Evolutionary conservation across 1,140 invertebrate species (phyloP).

Genomic region (Drosophila yakuba): DNA sequence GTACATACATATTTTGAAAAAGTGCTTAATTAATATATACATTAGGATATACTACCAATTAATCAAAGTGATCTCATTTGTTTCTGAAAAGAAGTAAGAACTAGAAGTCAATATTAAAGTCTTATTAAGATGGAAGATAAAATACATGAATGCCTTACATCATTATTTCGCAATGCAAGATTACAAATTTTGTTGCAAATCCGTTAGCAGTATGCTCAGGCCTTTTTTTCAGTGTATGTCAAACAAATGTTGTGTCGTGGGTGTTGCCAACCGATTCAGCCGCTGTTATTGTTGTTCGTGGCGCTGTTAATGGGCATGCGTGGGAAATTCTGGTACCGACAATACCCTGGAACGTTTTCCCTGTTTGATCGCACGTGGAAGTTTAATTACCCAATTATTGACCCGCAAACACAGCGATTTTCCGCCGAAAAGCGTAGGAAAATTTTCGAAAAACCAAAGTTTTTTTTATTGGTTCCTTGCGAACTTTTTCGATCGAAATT

Average conservation of each 20-base stretch:
- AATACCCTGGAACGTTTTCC: conserved; percentile 32
- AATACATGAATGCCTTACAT: too few species aligned
- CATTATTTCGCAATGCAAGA: too few species aligned
- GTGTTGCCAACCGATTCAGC: conserved; percentile 27
- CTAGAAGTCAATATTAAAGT: too few species aligned
- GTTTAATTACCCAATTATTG: conserved; percentile 37
- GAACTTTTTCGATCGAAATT: conserved; percentile 38
- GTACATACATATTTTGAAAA: too few species aligned
- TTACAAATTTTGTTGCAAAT: too few species aligned
- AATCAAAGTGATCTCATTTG: too few species aligned
- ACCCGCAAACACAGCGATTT: conserved; percentile 30
- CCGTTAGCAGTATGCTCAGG: too few species aligned
- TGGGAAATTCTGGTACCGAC: conserved; percentile 42
- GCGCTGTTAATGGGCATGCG: conserved; percentile 39
- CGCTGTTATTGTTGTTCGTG: conserved; percentile 25
- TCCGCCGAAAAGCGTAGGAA: conserved; percentile 37
- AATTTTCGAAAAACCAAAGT: conserved; percentile 5
- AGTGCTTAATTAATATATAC: too few species aligned
- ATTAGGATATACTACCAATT: background rate
- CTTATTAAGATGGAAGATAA: too few species aligned
- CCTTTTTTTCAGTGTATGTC: conserved; percentile 10
- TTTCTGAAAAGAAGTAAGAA: too few species aligned
- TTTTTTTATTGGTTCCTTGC: conserved; percentile 10
- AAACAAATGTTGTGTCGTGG: conserved; percentile 35
- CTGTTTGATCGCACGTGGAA: conserved; percentile 26